Base-by-base conservation (phyloP, 2,888 invertebrate species). In the Drosophila picticornis region DNA sequence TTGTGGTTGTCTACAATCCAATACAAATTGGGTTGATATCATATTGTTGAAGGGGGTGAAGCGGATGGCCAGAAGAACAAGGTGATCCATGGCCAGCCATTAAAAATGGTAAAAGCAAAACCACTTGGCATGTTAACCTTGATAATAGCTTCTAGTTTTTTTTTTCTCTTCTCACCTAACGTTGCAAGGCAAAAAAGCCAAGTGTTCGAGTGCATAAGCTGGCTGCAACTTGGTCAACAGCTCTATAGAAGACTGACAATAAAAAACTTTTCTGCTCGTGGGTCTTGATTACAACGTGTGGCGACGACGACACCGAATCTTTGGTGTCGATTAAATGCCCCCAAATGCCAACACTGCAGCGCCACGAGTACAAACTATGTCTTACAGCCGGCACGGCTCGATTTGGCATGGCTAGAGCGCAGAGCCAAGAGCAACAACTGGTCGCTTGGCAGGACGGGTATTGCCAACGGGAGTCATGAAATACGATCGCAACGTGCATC, bases 401-500 rank as follows among this genome's bases (percentile, higher is more conserved):
- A 31, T 55, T 40, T 46, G 40, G 50, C 53, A 48, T 36, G 61
- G 38, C 70, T 29, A 5, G 43, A 25, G 27, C n/a, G 4, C 56
- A 36, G 51, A 40, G 67, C 51, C 29, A 16, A 27, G 38, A 29
- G 38, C 50, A 36, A 36, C 29, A 36, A 43, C 34, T 46, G 51
- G 32, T 19, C 25, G 53, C 25, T 40, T 27, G 53, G 52, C 55
- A 61, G 77, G 40, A 53, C 34, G 60, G 57, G 55, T 55, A 64
- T 57, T 55, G 68, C 71, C 59, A 60, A 65, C 50, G 67, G 57
- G 62, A 31, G 63, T 60, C 58, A 59, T 61, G 84, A 86, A 84
- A 84, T 84, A 81, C 77, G 82, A 87, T 73, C 71, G 69, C 64
- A 80, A 87, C 88, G 90, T 87, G 88, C 88, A 88, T 77, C 65